Conservation (phyloP, 2,888 invertebrate genomes). For the Disparrhopalites patrizii region DNA sequence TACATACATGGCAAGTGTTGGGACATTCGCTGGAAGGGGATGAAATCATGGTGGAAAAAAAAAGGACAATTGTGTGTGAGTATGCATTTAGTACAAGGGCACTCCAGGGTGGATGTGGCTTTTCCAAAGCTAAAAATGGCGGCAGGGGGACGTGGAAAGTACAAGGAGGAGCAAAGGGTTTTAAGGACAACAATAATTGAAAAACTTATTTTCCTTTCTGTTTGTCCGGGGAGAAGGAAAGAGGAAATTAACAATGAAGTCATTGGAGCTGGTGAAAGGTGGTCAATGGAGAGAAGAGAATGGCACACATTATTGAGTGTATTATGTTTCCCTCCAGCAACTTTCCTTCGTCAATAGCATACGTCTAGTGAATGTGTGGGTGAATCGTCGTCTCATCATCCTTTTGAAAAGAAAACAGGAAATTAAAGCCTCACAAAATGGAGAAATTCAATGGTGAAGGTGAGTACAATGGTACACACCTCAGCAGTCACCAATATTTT, state of each 20-base stretch:
- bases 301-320: conserved; percentile 24
- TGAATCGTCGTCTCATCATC: conserved; percentile 21
- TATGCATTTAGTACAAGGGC: too few relatives aligned
- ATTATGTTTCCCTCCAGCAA: conserved; percentile 16
- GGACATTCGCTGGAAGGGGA: too few relatives aligned
- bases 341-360: too few relatives aligned
- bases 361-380: too few relatives aligned
- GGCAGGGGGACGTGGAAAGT: too few relatives aligned
- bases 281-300: conserved; percentile 27
- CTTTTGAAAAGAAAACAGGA: conserved; percentile 27
- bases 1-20: too few relatives aligned
- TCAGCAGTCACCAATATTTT: conserved; percentile 16
- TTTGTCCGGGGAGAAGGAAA: conserved; percentile 22
- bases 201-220: conserved; percentile 21
- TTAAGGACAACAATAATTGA: conserved; percentile 30
- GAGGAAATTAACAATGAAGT: conserved; percentile 22
- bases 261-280: conserved; percentile 24
- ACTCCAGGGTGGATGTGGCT: too few relatives aligned
- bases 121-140: too few relatives aligned
- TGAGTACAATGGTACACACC: conserved; percentile 22
- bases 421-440: conserved; percentile 32
- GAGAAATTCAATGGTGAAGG: conserved; percentile 30
- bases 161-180: conserved; percentile 6
- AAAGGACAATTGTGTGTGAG: too few relatives aligned
- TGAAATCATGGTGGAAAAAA: too few relatives aligned